Evolutionary conservation across 1,140 invertebrate genomes (phyloP), one percentile per base, ranked within the genome.

Genomic region (Drosophila murphyi): DNA sequence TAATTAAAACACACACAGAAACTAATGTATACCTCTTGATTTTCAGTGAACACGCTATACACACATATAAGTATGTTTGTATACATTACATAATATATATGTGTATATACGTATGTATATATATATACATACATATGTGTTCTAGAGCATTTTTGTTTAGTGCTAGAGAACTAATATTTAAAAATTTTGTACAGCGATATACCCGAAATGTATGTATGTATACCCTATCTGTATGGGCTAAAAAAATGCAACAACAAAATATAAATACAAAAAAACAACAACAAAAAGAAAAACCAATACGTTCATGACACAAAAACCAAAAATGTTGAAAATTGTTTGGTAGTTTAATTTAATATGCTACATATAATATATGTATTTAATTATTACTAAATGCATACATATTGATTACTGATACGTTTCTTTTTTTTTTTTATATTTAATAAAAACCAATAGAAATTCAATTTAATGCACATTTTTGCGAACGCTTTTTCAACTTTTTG

Each of bases 141-240:
- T 87, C 87, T 82, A 87, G 72, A 77, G 43, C 41, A 67, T 76
- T 78, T 75, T 75, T 77, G 74, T 76, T 80, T 73, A 62, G 48
- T 51, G 68, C 68, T 76, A 76, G 54, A 64, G 35, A 50, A 47
- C 12, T 62, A 70, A 70, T 62, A 43, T 74, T 70, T 57, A 70
- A 69, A 31, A 51, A 62, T 70, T 82, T 82, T 87, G 75, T 87
- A 86, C 82, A 82, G 72, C 60, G 59, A 69, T 63, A 62, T 37
- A 62, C 35, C 41, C 51, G 10, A 70, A 4, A 62, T 54, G 4
- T 48, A 37, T 50, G 41, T 50, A 43, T 43, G 62, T 56, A 57
- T 56, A 43, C n/a, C 32, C 43, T 48, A 43, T 37, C 28, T 48
- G 57, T 69, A 51, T 69, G 47, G 47, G 35, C 51, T 43, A 7